Conservation (phyloP, 2,113 vertebrate genomes). For the Carassius gibelio region DNA sequence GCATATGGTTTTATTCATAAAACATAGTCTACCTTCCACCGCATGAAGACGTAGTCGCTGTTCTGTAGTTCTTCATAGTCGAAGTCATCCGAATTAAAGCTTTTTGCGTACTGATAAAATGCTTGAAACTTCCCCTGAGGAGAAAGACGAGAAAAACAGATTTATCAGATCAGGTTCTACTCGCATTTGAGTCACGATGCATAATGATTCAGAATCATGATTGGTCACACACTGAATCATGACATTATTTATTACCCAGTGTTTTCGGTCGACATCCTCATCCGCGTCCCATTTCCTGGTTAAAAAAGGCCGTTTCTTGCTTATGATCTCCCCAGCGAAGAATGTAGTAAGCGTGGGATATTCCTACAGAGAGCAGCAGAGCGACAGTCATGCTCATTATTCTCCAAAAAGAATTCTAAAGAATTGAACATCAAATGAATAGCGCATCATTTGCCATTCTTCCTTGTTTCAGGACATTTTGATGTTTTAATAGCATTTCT, state of each 20-base stretch:
- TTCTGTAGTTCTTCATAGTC: slow-evolving; percentile 93
- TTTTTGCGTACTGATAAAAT: slow-evolving; percentile 97
- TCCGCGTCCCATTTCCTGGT: slow-evolving; percentile 98
- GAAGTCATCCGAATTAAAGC: slow-evolving; percentile 96
- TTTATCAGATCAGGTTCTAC: background rate
- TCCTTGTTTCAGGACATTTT: background rate
- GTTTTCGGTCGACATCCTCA: slow-evolving; percentile 97
- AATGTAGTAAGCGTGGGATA: slow-evolving; percentile 98
- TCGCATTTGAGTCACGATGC: background rate
- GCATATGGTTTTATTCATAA: background rate
- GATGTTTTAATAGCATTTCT: background rate
- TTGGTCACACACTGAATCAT: background rate
- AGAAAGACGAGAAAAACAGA: slow-evolving; percentile 31
- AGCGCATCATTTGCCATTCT: background rate
- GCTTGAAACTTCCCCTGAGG: slow-evolving; percentile 95
- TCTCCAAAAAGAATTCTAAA: background rate
- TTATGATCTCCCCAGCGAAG: slow-evolving; percentile 98
- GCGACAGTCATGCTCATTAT: background rate
- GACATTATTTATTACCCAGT: slow-evolving; percentile 82
- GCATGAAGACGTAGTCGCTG: slow-evolving; percentile 98
- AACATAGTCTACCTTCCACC: slow-evolving; percentile 93
- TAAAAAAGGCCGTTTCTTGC: slow-evolving; percentile 92
- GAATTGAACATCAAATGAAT: background rate
- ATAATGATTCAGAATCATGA: background rate
- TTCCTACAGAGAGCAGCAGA: slow-evolving; percentile 75